A percentile compares a stretch with the other conserved stretches of the same genome.
phyloP scores from a whole-genome alignment of 2,113 vertebrate genomes.

The Oreotrochilus melanogaster region DNA sequence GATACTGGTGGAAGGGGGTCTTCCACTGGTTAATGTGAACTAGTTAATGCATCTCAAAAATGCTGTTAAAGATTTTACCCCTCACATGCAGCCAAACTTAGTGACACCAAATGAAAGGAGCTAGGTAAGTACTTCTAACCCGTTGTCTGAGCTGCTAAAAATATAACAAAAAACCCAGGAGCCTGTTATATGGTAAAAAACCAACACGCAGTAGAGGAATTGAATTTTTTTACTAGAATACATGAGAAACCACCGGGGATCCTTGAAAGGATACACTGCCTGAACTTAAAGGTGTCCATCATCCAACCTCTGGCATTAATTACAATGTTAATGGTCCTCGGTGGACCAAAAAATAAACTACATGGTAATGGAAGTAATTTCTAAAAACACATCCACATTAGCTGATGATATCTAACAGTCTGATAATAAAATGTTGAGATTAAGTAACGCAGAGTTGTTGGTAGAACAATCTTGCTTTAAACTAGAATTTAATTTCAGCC shows the following conservation, averaged over 20 bases:
- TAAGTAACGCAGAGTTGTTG: background rate
- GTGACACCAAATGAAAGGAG: background rate
- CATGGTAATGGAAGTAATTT: background rate
- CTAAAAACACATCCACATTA: background rate
- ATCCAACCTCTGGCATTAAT: background rate
- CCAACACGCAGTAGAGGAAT: background rate
- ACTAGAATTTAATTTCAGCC: background rate
- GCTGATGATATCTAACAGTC: background rate
- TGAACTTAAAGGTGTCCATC: background rate
- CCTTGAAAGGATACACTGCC: background rate
- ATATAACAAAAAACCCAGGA: background rate
- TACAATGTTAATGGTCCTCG: background rate
- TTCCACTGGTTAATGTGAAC: background rate
- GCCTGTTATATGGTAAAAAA: background rate
- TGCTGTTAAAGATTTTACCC: background rate
- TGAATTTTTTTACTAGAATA: background rate
- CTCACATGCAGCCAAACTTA: background rate
- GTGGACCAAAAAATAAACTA: background rate
- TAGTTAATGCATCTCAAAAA: background rate
- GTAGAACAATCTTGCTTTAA: background rate
- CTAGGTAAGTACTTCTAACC: background rate
- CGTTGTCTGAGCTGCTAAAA: background rate
- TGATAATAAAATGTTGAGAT: background rate
- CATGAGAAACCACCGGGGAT: background rate
- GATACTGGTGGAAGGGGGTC: background rate